Evolutionary conservation across 2,888 invertebrate species (phyloP).

Genomic region (Aleiodes leptofemur): DNA sequence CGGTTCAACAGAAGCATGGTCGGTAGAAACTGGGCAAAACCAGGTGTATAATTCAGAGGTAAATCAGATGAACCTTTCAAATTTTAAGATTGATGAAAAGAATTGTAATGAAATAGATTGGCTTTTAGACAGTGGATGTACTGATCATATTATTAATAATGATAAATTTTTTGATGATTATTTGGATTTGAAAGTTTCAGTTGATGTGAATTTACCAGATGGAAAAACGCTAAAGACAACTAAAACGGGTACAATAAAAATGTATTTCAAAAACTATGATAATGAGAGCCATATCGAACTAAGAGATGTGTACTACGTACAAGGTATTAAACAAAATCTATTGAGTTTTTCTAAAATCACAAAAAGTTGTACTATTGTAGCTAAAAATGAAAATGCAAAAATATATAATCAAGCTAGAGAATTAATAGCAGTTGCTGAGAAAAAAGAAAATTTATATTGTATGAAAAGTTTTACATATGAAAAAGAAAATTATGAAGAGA

Average conservation of each 20-base stretch:
- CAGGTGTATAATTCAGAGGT: slow-evolving; percentile 41
- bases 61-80: background rate
- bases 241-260: slow-evolving; percentile 49
- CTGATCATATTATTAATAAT: slow-evolving; percentile 53
- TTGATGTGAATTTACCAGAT: slow-evolving; percentile 52
- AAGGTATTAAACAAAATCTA: slow-evolving; percentile 53
- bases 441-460: slow-evolving; percentile 34
- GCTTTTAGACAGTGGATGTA: slow-evolving; percentile 54
- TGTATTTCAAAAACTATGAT: slow-evolving; percentile 43
- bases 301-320: slow-evolving; percentile 47
- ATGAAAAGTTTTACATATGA: slow-evolving; percentile 35
- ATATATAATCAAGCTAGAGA: slow-evolving; percentile 48
- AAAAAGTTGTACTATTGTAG: slow-evolving; percentile 47
- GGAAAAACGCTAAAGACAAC: slow-evolving; percentile 52
- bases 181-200: slow-evolving; percentile 42
- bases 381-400: slow-evolving; percentile 44
- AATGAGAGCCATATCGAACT: slow-evolving; percentile 37
- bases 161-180: slow-evolving; percentile 49
- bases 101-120: slow-evolving; percentile 42
- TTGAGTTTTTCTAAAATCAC: slow-evolving; percentile 52
- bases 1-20: background rate
- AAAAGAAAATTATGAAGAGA: slow-evolving; percentile 21
- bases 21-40: background rate
- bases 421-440: slow-evolving; percentile 40
- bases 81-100: background rate